A percentile compares a stretch with the other conserved stretches of the same genome.
Evolutionary conservation across 2,888 invertebrate species (phyloP).

Genomic region (Eupelmus urozonus): DNA sequence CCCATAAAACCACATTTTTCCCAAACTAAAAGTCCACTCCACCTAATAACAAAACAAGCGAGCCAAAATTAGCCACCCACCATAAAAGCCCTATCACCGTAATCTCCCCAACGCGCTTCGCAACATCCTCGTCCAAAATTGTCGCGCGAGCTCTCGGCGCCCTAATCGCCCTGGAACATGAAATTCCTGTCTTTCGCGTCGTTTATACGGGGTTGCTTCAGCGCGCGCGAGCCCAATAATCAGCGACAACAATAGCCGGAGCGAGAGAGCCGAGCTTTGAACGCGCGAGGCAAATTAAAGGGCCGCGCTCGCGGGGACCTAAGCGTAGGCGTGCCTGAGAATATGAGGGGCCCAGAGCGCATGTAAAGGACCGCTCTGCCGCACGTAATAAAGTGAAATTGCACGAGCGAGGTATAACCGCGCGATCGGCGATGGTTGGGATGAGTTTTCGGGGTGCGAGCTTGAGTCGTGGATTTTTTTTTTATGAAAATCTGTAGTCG

Average conservation of each 20-base stretch:
- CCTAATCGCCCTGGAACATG: not conserved
- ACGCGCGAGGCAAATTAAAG: slow-evolving; percentile 74
- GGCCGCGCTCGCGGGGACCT: slow-evolving; percentile 61
- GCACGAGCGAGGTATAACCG: slow-evolving; percentile 52
- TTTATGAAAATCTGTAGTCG: too few relatives aligned
- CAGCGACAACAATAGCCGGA: slow-evolving; percentile 39
- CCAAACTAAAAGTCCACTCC: too few relatives aligned
- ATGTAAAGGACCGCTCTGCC: slow-evolving; percentile 6
- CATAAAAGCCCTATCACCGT: too few relatives aligned
- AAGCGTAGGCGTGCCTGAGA: slow-evolving; percentile 62
- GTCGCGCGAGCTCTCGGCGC: not conserved
- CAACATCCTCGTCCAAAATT: not conserved
- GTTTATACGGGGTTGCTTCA: not conserved
- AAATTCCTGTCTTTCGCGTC: too few relatives aligned
- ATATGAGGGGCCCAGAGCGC: slow-evolving; percentile 23
- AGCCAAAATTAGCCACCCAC: too few relatives aligned
- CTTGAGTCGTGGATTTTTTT: too few relatives aligned
- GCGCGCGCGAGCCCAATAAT: slow-evolving; percentile 15
- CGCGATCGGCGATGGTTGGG: too few relatives aligned
- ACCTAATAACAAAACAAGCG: too few relatives aligned
- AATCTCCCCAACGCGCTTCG: not conserved
- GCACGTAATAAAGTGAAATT: slow-evolving; percentile 66
- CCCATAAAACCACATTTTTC: too few relatives aligned
- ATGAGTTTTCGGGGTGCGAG: too few relatives aligned
- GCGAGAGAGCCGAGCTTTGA: too few relatives aligned